These are phyloP conservation scores for Etia nguti DNA, from an alignment of 2,113 vertebrate genomes.

Conservation along the genomic window DNA sequence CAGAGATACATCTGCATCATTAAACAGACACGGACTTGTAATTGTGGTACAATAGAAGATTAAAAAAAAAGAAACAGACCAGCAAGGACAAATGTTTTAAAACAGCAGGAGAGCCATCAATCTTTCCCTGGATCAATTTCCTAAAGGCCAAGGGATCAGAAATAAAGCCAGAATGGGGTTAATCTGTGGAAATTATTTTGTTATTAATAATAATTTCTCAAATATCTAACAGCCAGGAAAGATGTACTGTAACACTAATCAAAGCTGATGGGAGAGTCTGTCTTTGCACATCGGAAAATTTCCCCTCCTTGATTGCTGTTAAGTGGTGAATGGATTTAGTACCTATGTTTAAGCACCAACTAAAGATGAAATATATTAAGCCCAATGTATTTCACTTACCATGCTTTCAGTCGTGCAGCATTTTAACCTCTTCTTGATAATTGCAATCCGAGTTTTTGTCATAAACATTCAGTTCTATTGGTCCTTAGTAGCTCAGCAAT, in stretches of 20 bases:
- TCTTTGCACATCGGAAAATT: slow-evolving; percentile 55
- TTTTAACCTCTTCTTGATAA: not conserved
- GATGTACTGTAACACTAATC: slow-evolving; percentile 75
- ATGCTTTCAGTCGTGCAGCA: not conserved
- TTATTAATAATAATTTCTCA: slow-evolving; percentile 84
- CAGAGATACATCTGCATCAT: slow-evolving; percentile 62
- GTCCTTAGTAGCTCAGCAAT: slow-evolving; percentile 1
- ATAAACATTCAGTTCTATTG: slow-evolving; percentile 2
- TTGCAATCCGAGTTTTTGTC: slow-evolving; percentile 1
- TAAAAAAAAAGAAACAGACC: slow-evolving; percentile 38
- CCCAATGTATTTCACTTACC: slow-evolving; percentile 17
- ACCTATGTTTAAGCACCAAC: not conserved
- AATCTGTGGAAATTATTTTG: slow-evolving; percentile 79
- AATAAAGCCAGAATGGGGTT: slow-evolving; percentile 75
- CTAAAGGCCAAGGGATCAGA: slow-evolving; percentile 70
- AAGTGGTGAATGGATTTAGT: slow-evolving; percentile 43
- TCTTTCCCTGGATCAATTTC: slow-evolving; percentile 78
- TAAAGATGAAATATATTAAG: slow-evolving; percentile 35
- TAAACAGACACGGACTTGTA: slow-evolving; percentile 57
- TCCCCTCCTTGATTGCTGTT: slow-evolving; percentile 52
- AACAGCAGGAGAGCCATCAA: slow-evolving; percentile 71
- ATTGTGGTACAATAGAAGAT: slow-evolving; percentile 1
- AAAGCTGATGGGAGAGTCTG: slow-evolving; percentile 75
- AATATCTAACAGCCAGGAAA: slow-evolving; percentile 70
- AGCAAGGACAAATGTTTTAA: slow-evolving; percentile 76